phyloP scores from a whole-genome alignment of 2,113 vertebrate species.

The Syrmaticus mikado region DNA sequence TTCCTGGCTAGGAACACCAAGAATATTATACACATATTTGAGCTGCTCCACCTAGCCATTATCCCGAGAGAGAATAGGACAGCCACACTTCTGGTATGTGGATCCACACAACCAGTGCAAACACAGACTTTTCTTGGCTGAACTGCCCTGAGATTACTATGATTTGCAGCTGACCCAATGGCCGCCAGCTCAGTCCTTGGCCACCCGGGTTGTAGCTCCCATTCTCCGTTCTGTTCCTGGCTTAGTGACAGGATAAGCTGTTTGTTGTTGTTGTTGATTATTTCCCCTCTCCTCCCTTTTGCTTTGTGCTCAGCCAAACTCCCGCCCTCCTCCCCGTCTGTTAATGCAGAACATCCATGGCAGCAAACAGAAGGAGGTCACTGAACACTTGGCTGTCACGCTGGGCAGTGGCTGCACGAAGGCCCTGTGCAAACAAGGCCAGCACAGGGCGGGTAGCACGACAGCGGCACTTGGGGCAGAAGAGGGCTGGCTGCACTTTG shows the following conservation, averaged over 20 bases:
- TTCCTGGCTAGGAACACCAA: slow-evolving; percentile 37
- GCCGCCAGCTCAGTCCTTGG: slow-evolving; percentile 8
- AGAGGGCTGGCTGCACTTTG: not conserved
- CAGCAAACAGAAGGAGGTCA: slow-evolving; percentile 40
- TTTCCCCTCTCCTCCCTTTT: not conserved
- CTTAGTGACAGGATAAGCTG: not conserved
- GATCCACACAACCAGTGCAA: slow-evolving; percentile 38
- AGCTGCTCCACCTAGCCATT: slow-evolving; percentile 60
- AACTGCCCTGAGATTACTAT: not conserved
- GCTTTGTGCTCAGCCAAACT: slow-evolving; percentile 50
- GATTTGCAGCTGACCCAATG: slow-evolving; percentile 39
- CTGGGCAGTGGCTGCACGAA: fast-evolving
- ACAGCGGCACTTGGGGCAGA: not conserved
- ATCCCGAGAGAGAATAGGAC: slow-evolving; percentile 37
- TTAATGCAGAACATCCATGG: not conserved
- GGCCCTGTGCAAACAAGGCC: not conserved
- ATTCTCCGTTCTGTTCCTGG: not conserved
- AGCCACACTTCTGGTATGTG: slow-evolving; percentile 34
- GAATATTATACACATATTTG: slow-evolving; percentile 32
- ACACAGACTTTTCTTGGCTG: slow-evolving; percentile 14
- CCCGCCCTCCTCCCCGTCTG: slow-evolving; percentile 26
- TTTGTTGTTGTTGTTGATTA: not conserved
- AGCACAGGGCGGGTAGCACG: fast-evolving
- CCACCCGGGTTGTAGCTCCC: slow-evolving; percentile 38
- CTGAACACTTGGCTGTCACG: not conserved